A percentile compares a stretch with the other conserved stretches of the same genome.
Conservation (phyloP, 2,113 vertebrate genomes). For the Arizona elegans region DNA sequence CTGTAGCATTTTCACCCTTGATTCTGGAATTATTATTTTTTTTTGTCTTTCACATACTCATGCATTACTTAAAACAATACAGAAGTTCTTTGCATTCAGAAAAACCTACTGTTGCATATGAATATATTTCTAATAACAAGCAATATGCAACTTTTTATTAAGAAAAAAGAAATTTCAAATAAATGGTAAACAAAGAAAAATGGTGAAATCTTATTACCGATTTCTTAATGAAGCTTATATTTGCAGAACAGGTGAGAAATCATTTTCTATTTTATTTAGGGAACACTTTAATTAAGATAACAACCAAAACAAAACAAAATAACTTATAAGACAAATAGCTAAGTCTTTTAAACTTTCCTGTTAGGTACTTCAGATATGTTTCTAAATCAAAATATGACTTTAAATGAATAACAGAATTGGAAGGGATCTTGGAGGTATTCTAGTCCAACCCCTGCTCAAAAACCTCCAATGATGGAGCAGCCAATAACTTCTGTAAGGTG, state of each 20-base stretch:
- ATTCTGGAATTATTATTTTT: conserved; percentile 17
- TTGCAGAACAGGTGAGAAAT: not conserved
- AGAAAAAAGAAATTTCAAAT: conserved; percentile 6
- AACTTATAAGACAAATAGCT: not conserved
- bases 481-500: not conserved
- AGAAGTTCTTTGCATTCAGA: not conserved
- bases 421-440: not conserved
- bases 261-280: conserved; percentile 29
- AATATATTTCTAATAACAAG: not conserved
- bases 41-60: not conserved
- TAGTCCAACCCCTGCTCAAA: not conserved
- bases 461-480: not conserved
- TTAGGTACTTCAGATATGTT: conserved; percentile 11
- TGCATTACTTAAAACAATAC: not conserved
- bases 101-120: not conserved
- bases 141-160: not conserved
- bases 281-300: conserved; percentile 20
- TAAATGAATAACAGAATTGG: not conserved
- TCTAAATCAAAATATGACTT: conserved; percentile 8
- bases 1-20: not conserved
- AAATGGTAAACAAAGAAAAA: conserved; percentile 9
- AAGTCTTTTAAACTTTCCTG: not conserved
- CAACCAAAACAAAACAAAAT: not conserved
- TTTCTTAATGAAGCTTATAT: conserved; percentile 36
- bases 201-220: conserved; percentile 26